Evolutionary conservation across 37 sponge, comb jelly and placozoan genomes (phyloP).

Genomic region (Beroe ovata): DNA sequence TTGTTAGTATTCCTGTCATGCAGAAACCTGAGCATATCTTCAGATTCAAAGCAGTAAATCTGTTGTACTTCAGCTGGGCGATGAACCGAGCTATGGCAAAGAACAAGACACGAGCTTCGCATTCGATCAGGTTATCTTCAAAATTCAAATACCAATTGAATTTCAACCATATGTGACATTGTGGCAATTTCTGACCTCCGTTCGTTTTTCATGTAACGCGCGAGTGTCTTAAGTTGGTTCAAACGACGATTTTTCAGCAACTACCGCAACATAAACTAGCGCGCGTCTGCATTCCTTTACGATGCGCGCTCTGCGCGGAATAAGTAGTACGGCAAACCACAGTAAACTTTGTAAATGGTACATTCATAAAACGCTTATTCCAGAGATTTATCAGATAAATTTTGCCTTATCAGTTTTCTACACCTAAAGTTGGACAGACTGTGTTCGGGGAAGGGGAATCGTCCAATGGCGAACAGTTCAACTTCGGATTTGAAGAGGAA

Average conservation of each 20-base stretch:
- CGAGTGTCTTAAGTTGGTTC: background rate
- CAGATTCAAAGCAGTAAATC: no score
- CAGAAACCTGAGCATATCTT: no score
- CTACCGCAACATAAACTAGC: slow-evolving; percentile 4
- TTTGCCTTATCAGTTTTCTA: slow-evolving; percentile 17
- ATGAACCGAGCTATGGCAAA: background rate
- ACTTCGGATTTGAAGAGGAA: slow-evolving; percentile 12
- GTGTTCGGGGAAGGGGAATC: background rate
- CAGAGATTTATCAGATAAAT: no score
- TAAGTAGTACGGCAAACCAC: no score
- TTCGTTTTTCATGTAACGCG: background rate
- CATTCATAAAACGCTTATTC: no score
- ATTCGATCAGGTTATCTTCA: slow-evolving; percentile 43
- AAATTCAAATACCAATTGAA: no score
- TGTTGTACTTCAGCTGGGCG: no score
- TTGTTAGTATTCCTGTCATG: no score
- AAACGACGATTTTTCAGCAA: background rate
- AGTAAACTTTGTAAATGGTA: no score
- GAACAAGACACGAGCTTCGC: background rate
- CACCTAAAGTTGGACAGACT: background rate
- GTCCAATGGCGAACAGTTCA: slow-evolving; percentile 28
- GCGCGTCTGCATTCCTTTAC: no score
- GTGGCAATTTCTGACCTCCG: background rate
- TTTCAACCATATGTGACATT: no score
- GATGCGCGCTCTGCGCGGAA: no score